Evolutionary conservation across 1,140 invertebrate genomes (phyloP), one percentile per base, ranked within the genome.

Genomic region (Paraescarpia echinospica): DNA sequence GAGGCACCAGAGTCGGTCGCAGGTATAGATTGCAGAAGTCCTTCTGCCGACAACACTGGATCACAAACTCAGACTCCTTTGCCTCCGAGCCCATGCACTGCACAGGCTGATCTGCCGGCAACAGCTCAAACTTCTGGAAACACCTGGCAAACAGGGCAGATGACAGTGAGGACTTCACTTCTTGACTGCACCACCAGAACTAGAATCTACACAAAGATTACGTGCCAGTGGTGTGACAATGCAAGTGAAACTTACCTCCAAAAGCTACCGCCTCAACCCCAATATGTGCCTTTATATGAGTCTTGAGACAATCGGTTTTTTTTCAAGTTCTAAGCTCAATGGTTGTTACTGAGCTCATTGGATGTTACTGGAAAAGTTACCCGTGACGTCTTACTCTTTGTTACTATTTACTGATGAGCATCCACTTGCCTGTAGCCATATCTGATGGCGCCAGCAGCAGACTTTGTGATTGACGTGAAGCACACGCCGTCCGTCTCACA

Each of bases 401-500:
- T 27, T 22, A 18, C 27, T 77, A 18, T 0, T 77, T 77, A 77
- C 12, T 31, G 22, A 77, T 77, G 4, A 90, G 35, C 22, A 33
- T 90, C 88, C 48, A 93, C 35, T 77, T 97, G 98, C 98, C 98
- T 97, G 96, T 97, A 98, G 89, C 97, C 97, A 95, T 97, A 97
- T 93, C 97, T 97, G 93, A 97, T 96, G 93, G 96, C 97, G 89
- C 96, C 96, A 94, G 48, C 92, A 77, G 97, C 97, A 91, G 97
- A 96, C 93, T 97, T 95, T 93, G 97, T 97, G 92, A 97, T 97
- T 41, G 98, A 98, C 5, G 98, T 98, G 94, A 98, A 98, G 96
- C 98, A 98, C 94, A 97, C 98, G 33, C 98, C 98, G 96, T 98
- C 98, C 9, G 98, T 98, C 95, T 97, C 97, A 96, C 98, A 98